Evolutionary conservation across 2,888 invertebrate species (phyloP), one percentile per base, ranked within the genome.

Genomic region (Branchellion lobata): DNA sequence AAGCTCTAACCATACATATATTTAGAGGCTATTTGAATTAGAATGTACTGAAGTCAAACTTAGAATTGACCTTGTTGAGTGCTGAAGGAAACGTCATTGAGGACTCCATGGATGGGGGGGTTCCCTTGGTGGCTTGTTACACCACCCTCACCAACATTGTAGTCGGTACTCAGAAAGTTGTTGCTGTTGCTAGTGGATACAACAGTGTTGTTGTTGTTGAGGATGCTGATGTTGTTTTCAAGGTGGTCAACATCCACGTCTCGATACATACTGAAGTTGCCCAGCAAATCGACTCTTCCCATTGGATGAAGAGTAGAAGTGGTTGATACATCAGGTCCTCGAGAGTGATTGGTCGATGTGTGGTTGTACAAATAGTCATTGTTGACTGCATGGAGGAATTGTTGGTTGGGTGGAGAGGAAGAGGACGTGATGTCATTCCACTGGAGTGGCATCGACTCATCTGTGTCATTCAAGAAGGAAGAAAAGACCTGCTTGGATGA

Each of bases 21-120:
- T n/a, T n/a, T n/a, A n/a, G n/a, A n/a, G n/a, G n/a, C n/a, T n/a
- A n/a, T n/a, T n/a, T n/a, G n/a, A n/a, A n/a, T n/a, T n/a, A n/a
- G n/a, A n/a, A 14, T 57, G 24, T 5, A 14, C 61, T 57, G 24
- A 8, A 57, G 11, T 24, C 24, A n/a, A 57, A 57, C 24, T 3
- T n/a, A 18, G n/a, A n/a, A n/a, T n/a, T n/a, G n/a, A 57, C 61
- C 24, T 57, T 57, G 61, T n/a, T n/a, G 61, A 24, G 61, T 57
- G 24, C 21, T 57, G 61, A 57, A n/a, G 24, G 61, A 57, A 24
- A 57, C 61, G 21, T 57, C 24, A n/a, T 3, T 57, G 24, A 57
- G 8, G 24, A 57, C 5, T 8, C 61, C 61, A 57, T 57, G 5
- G 61, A 57, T 57, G 3, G 21, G 21, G 61, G 14, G 5, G 21